Base-by-base conservation (phyloP, 1,140 invertebrate species). In the Drosophila varians region DNA sequence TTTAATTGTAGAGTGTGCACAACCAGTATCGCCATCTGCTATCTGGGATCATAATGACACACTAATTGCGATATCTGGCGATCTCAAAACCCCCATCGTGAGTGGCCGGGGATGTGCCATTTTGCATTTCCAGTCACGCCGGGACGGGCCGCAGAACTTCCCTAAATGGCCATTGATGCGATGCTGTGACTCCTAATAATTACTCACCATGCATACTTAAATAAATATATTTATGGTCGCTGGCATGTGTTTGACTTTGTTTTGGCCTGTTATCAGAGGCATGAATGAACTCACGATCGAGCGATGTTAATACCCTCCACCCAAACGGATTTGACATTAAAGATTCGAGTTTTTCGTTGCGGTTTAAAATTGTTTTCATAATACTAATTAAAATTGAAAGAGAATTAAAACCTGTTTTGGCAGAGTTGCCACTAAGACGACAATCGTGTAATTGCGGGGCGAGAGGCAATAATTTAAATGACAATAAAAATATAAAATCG, bases 401-500 rank as follows among this genome's bases (percentile, higher is more conserved):
- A 28, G 52, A 84, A 42, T 42, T 18, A 18, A 42, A 42, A 84
- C 80, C 80, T 74, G 80, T 86, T 87, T 31, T 9, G 52, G n/a
- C 78, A 77, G 54, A 51, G 74, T 68, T 72, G 60, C 53, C 61
- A 49, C 28, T n/a, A n/a, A n/a, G n/a, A n/a, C n/a, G n/a, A n/a
- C n/a, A n/a, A n/a, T n/a, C n/a, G n/a, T n/a, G n/a, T n/a, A n/a
- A n/a, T n/a, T n/a, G 3, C 43, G 1, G 6, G 3, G 8, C 12
- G 14, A 19, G 26, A 1, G 21, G 42, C 14, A 23, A 49, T 61
- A 74, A 78, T 74, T 77, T 77, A 77, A 78, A 78, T 79, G 61
- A 84, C 61, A 86, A 86, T 84, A 86, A 80, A 73, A 62, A 52
- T 60, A 87, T 86, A 87, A 86, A 86, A 87, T 66, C 82, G 69